Evolutionary conservation across 2,113 vertebrate genomes (phyloP).

Genomic region (Paraplagusia blochii): DNA sequence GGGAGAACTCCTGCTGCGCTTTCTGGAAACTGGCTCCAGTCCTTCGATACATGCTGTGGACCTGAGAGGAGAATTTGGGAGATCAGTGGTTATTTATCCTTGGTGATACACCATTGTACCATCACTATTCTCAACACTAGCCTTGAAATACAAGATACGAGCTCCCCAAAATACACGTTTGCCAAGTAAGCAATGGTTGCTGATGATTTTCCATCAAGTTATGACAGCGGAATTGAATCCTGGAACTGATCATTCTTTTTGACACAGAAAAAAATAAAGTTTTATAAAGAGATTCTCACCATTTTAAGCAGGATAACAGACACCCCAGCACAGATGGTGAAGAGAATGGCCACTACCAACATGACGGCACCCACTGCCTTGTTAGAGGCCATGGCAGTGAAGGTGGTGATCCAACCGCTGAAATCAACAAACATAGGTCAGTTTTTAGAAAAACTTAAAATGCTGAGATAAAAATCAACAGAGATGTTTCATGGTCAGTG

Average conservation of each 20-base stretch:
- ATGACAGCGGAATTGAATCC: too few species aligned
- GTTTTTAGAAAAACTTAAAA: conserved; percentile 1
- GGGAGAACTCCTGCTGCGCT: conserved; percentile 94
- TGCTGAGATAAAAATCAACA: background rate
- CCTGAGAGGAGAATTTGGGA: conserved; percentile 65
- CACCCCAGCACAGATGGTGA: conserved; percentile 82
- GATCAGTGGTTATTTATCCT: background rate
- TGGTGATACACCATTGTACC: too few species aligned
- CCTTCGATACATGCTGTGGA: conserved; percentile 88
- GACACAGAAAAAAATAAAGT: background rate
- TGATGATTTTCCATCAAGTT: too few species aligned
- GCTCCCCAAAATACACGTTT: too few species aligned
- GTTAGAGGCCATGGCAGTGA: conserved; percentile 48
- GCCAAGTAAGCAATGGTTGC: too few species aligned
- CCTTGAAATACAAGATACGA: too few species aligned
- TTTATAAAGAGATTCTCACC: conserved; percentile 74
- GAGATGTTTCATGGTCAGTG: too few species aligned
- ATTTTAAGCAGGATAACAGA: conserved; percentile 88
- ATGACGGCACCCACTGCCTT: conserved; percentile 81
- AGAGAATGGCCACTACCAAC: conserved; percentile 90
- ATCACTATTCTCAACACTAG: too few species aligned
- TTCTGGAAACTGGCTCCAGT: conserved; percentile 94
- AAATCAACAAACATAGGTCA: conserved; percentile 3
- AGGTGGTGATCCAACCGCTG: conserved; percentile 90
- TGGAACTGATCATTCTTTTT: background rate